A percentile compares a stretch with the other conserved stretches of the same genome.
Evolutionary conservation across 2,797 vertebrate genomes (phyloP).

Genomic region (Pelochelys cantorii): DNA sequence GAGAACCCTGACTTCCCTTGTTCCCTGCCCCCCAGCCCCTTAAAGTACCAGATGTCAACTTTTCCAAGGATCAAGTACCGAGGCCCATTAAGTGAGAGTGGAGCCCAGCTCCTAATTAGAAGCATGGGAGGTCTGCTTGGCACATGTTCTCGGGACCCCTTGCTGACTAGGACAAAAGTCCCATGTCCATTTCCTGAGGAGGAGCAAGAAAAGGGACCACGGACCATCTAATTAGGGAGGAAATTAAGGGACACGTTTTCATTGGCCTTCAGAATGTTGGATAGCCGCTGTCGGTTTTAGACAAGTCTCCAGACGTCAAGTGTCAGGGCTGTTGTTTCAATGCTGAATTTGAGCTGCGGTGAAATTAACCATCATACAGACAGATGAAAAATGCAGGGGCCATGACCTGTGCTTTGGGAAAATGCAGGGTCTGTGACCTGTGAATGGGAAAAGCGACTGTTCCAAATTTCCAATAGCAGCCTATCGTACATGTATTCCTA

Average conservation of each 20-base stretch:
- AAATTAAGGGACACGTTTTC: slow-evolving; percentile 56
- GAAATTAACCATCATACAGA: not conserved
- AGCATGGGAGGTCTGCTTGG: slow-evolving; percentile 30
- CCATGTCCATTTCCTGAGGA: not conserved
- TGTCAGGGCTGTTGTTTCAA: not conserved
- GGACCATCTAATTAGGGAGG: slow-evolving; percentile 55
- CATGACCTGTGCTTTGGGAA: not conserved
- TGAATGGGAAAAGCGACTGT: not conserved
- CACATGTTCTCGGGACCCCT: slow-evolving; percentile 37
- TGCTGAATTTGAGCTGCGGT: not conserved
- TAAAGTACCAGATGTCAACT: not conserved
- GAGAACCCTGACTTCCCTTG: not conserved
- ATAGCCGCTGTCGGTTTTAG: not conserved
- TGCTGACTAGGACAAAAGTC: slow-evolving; percentile 20
- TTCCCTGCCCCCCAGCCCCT: not conserved
- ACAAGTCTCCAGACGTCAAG: slow-evolving; percentile 14
- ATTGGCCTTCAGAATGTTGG: slow-evolving; percentile 4
- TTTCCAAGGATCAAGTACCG: not conserved
- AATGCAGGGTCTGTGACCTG: not conserved
- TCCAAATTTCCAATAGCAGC: not conserved
- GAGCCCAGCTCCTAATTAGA: slow-evolving; percentile 51
- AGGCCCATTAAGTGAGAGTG: not conserved
- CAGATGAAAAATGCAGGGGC: not conserved
- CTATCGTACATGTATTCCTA: accelerated
- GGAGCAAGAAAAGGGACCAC: not conserved